Percentiles rank a stretch among this genome's conserved stretches.
phyloP scores from a whole-genome alignment of 2,888 invertebrate genomes.

The Limnephilus rhombicus region DNA sequence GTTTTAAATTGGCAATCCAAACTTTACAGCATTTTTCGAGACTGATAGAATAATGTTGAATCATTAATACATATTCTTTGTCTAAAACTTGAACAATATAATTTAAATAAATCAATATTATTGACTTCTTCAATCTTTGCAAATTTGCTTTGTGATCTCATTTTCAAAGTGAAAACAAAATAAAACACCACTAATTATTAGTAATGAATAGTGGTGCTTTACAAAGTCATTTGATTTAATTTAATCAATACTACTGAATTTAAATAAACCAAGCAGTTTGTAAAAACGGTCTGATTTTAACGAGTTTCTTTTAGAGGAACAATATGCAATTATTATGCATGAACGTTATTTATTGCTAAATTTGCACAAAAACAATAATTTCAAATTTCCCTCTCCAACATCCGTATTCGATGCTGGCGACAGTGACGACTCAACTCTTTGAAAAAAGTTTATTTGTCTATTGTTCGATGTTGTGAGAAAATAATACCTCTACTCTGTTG shows the following conservation, averaged over 20 bases:
- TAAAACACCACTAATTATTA: too few relatives aligned
- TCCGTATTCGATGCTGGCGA: neutral
- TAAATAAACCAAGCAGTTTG: neutral
- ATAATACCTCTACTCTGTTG: slow-evolving; percentile 2
- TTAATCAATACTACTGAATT: neutral
- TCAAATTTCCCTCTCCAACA: neutral
- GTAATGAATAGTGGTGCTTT: too few relatives aligned
- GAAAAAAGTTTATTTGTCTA: slow-evolving; percentile 25
- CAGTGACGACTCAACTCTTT: neutral
- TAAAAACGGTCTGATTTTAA: neutral
- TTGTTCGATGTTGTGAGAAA: slow-evolving; percentile 29
- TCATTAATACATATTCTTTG: neutral
- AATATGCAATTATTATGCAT: neutral
- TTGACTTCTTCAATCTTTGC: too few relatives aligned
- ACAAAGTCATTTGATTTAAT: too few relatives aligned
- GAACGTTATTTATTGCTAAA: neutral
- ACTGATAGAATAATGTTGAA: neutral
- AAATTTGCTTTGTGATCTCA: too few relatives aligned
- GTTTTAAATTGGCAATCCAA: neutral
- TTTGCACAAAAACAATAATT: neutral
- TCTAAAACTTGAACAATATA: neutral
- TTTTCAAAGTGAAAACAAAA: too few relatives aligned
- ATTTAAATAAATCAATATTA: too few relatives aligned
- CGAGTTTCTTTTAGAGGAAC: neutral
- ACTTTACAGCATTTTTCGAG: neutral